Evolutionary conservation across 2,113 vertebrate genomes (phyloP), one percentile per base, ranked within the genome.

Genomic region (Corythornis vintsioides): DNA sequence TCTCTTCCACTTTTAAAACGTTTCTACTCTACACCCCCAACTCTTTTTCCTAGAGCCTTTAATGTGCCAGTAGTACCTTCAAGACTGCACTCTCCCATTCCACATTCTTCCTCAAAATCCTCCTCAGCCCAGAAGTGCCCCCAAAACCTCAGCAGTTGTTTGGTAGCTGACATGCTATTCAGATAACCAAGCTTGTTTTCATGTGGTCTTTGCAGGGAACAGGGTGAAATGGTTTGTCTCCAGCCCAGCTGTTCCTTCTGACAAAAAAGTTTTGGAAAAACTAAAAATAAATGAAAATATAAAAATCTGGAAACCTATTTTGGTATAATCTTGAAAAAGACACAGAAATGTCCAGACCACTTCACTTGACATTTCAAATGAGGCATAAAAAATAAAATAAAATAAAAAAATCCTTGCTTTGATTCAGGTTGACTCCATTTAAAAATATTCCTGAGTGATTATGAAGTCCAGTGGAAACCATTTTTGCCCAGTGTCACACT

Each of bases 391-490:
- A 38, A 38, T n/a, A 38, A 38, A 38, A 38, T 38, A 11, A 86
- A 10, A 33, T 33, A 33, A 38, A 38, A 38, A 10, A 38, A 38
- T 81, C 73, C 18, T 80, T 90, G 43, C 89, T 95, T 92, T 89
- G 55, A 94, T 86, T 80, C 60, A 91, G 72, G 38, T 67, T 94
- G 93, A 91, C 59, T 87, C 55, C 60, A 63, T 66, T 89, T 77
- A 43, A 83, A 94, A 95, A 92, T 74, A 64, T 80, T 94, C 92
- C 86, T 82, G 25, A 80, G 33, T 80, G 89, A 43, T 86, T 80
- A 65, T 0, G 0, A 74, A 66, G 88, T 89, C 79, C 79, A 70
- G 64, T 0, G 1, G 82, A 79, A 92, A 96, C 75, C 56, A 61
- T 85, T 89, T 73, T 29, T 88, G 56, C 52, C 88, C 72, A 29